Conservation (phyloP, 1,140 invertebrate species). For the Psix sp. region DNA sequence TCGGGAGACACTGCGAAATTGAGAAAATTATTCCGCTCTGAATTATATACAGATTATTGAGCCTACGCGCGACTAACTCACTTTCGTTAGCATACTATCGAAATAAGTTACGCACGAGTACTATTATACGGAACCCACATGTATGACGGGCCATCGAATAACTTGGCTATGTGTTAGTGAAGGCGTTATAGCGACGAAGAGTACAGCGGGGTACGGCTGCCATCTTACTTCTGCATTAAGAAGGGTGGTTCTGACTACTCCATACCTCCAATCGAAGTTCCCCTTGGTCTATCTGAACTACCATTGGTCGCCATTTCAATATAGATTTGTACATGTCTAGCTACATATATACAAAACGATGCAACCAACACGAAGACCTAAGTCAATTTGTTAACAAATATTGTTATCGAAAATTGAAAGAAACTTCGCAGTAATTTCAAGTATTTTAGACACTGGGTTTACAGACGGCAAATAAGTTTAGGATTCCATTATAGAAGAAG, state of each 20-base stretch:
- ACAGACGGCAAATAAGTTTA: too few relatives aligned
- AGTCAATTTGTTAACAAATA: conserved; percentile 41
- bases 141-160: conserved; percentile 18
- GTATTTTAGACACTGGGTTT: conserved; percentile 8
- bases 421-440: too few relatives aligned
- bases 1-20: conserved; percentile 75
- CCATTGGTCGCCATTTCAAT: conserved; percentile 62
- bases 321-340: conserved; percentile 60
- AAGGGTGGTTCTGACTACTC: conserved; percentile 67
- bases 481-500: too few relatives aligned
- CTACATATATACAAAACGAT: conserved; percentile 46
- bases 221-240: conserved; percentile 76
- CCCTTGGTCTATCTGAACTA: conserved; percentile 59
- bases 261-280: conserved; percentile 63
- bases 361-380: conserved; percentile 19
- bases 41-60: conserved; percentile 67
- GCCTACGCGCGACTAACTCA: conserved; percentile 66
- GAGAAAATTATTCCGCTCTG: conserved; percentile 75
- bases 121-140: conserved; percentile 9
- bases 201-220: conserved; percentile 61
- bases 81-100: conserved; percentile 61
- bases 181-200: conserved; percentile 53
- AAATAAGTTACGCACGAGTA: conserved; percentile 55
- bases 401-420: conserved; percentile 24
- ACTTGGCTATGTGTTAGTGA: conserved; percentile 49